These are phyloP conservation scores for Xylophagus ater DNA, from an alignment of 2,888 invertebrate genomes.

Conservation along the genomic window DNA sequence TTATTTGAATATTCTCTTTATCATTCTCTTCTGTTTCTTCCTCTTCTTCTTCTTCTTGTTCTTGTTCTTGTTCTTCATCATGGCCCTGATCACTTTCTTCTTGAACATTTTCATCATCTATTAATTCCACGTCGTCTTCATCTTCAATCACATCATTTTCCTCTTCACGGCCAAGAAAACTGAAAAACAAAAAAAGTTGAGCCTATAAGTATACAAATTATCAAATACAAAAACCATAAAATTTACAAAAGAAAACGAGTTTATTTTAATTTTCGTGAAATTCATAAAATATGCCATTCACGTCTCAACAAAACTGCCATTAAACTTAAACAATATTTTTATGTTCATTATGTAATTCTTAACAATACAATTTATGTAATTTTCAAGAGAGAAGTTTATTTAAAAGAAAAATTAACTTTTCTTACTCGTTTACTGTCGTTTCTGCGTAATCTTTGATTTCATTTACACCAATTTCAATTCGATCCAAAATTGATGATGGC, in stretches of 20 bases:
- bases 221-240: neutral
- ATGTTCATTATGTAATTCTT: too few species aligned
- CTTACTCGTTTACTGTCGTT: conserved; percentile 36
- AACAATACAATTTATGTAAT: neutral
- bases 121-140: neutral
- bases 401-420: neutral
- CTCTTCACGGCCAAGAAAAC: conserved; percentile 29
- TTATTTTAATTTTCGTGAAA: neutral
- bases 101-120: neutral
- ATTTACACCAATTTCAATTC: conserved; percentile 35
- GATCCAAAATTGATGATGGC: conserved; percentile 36
- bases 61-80: conserved; percentile 1
- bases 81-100: too few species aligned
- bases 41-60: conserved; percentile 18
- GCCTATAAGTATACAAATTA: too few species aligned
- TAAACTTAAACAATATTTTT: too few species aligned
- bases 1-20: conserved; percentile 33
- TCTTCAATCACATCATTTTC: conserved; percentile 3
- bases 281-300: neutral
- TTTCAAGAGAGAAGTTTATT: too few species aligned
- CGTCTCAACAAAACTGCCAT: too few species aligned
- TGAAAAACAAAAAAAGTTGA: conserved; percentile 17
- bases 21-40: conserved; percentile 41
- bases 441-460: conserved; percentile 34
- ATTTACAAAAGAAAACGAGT: neutral